These are phyloP conservation scores for Heterohyrax brucei DNA, from an alignment of 2,797 vertebrate species.

Conservation along the genomic window DNA sequence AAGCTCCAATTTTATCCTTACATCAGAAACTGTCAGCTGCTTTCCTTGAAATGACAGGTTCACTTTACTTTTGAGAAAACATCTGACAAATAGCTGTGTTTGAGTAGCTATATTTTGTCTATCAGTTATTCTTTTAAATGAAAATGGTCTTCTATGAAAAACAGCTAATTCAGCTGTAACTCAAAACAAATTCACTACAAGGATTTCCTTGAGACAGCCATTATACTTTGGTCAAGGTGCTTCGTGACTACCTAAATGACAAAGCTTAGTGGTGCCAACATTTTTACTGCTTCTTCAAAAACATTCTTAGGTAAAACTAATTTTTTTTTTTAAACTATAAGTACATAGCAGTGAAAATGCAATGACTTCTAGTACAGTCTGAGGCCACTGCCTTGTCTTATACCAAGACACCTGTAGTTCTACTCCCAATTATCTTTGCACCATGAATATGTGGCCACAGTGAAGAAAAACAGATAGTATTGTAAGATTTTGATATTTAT, in stretches of 20 bases:
- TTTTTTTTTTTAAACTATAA: background rate
- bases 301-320: background rate
- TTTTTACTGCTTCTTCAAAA: conserved; percentile 1
- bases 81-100: background rate
- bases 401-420: background rate
- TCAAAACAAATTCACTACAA: background rate
- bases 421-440: background rate
- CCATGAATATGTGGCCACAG: background rate
- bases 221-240: background rate
- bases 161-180: background rate
- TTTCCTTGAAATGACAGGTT: conserved; percentile 30
- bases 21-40: background rate
- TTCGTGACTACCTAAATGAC: background rate
- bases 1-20: too few species aligned
- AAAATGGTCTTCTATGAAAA: background rate
- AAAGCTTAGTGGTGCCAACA: background rate
- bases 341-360: background rate
- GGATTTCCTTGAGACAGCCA: background rate
- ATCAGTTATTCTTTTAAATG: background rate
- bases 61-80: conserved; percentile 13
- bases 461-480: background rate
- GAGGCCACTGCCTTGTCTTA: background rate
- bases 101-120: conserved; percentile 1
- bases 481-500: background rate
- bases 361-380: background rate